Evolutionary conservation across 2,888 invertebrate genomes (phyloP), one percentile per base, ranked within the genome.

Genomic region (Drosophila mettleri): DNA sequence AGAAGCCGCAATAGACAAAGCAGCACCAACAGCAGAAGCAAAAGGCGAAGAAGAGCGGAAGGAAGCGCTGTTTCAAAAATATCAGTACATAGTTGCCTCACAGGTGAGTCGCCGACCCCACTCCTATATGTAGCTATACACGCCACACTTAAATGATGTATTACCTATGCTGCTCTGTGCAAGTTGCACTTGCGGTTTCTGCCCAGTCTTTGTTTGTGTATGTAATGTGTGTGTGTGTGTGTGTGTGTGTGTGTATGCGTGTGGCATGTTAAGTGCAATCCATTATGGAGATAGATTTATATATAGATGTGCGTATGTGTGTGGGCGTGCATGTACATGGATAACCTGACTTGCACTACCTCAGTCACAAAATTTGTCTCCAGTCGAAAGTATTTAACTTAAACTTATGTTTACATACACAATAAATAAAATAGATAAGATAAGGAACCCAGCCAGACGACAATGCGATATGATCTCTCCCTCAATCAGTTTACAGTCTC

Each of bases 221-320:
- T 38, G 36, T 12, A 34, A 34, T 52, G 67, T 52, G 38, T 68
- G 84, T 53, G 36, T 58, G 41, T 36, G 58, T 59, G 41, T 59
- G 41, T 48, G 48, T 74, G 69, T 80, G 67, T 84, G 58, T 59
- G 41, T 59, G 41, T 48, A 45, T 74, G 69, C 77, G 67, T 84
- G 84, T 66, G 88, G 86, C 86, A 87, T 82, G 89, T 86, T 86
- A 85, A 86, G 85, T 86, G 85, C 89, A 85, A 85, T 85, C 86
- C 85, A 85, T 89, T 89, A 89, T 86, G 84, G 79, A 84, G 74
- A 80, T 88, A 76, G 58, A 57, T 76, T 59, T 74, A 48, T 58
- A 34, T 74, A 22, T 29, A 45, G 41, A 59, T 20, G 20, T 45
- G n/a, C 33, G 8, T 38, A 18, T 43, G 45, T 55, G 34, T 31